Base-by-base conservation (phyloP, 1,140 invertebrate species). In the Caenorhabditis brenneri region DNA sequence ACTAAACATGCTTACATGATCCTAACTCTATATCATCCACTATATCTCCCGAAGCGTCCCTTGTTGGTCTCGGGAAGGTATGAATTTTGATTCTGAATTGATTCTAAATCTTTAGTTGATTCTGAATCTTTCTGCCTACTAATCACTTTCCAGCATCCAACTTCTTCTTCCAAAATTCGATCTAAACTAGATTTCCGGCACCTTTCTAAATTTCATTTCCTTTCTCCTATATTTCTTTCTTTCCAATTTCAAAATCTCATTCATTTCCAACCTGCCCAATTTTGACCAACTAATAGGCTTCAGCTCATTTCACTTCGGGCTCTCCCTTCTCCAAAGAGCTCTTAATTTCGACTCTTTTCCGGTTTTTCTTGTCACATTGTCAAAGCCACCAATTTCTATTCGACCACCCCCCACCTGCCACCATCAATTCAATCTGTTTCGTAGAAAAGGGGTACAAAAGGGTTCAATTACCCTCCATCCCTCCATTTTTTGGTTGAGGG, bases 301-400 rank as follows among this genome's bases (percentile, higher is more conserved):
- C n/a, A 16, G 15, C 48, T 51, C 48, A 51, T 51, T 51, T 51
- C 19, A 12, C n/a, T n/a, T 42, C 19, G 48, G 19, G 48, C 48
- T 51, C 48, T 42, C 12, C 12, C 39, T 42, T 12, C 12, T 42
- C 12, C 39, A 42, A n/a, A n/a, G n/a, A n/a, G n/a, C 42, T 46
- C 15, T 51, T n/a, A 51, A 55, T 55, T 55, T 55, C 53, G 53
- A 55, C 24, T 55, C 24, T 15, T 12, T 27, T 55, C 24, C 53
- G 16, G 49, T 51, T 51, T 58, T 58, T 58, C 65, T 74, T 74
- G 65, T 74, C 65, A 74, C 65, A 74, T 36, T 74, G 65, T 74
- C 36, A 65, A 15, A 19, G n/a, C 58, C 58, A 22, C 33, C 58
- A 65, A 65, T 65, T 65, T 65, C n/a, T n/a, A n/a, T n/a, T n/a